Evolutionary conservation across 2,888 invertebrate species (phyloP).

Genomic region (Synergus umbraculus): DNA sequence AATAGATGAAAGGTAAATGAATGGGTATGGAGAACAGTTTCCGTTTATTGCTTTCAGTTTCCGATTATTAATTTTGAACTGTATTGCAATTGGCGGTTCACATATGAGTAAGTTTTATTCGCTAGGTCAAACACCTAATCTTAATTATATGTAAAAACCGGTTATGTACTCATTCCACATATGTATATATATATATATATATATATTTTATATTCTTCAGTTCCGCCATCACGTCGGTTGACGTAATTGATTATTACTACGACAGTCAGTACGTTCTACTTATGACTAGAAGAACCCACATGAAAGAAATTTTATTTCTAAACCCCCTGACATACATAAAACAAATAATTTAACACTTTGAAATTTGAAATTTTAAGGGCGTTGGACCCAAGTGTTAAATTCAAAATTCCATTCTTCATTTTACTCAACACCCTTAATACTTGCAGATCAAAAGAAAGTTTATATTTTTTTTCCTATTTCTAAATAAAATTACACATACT

Average conservation of each 20-base stretch:
- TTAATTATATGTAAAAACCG: slow-evolving; percentile 1
- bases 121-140: slow-evolving; percentile 23
- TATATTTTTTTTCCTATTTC: too few relatives aligned
- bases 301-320: background rate
- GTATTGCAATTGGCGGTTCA: background rate
- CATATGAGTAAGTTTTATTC: background rate
- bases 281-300: background rate
- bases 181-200: background rate
- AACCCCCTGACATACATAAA: too few relatives aligned
- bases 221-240: slow-evolving; percentile 5
- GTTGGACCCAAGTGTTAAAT: too few relatives aligned
- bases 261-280: background rate
- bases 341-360: too few relatives aligned
- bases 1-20: slow-evolving; percentile 16
- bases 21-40: slow-evolving; percentile 14
- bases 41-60: slow-evolving; percentile 1
- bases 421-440: too few relatives aligned
- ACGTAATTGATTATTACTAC: background rate
- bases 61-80: background rate
- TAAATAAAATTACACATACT: too few relatives aligned
- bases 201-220: background rate
- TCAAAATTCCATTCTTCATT: too few relatives aligned
- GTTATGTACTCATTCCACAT: background rate
- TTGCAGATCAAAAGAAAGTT: too few relatives aligned
- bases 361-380: too few relatives aligned